phyloP scores from a whole-genome alignment of 2,113 vertebrate genomes.

The Calidris pugnax region DNA sequence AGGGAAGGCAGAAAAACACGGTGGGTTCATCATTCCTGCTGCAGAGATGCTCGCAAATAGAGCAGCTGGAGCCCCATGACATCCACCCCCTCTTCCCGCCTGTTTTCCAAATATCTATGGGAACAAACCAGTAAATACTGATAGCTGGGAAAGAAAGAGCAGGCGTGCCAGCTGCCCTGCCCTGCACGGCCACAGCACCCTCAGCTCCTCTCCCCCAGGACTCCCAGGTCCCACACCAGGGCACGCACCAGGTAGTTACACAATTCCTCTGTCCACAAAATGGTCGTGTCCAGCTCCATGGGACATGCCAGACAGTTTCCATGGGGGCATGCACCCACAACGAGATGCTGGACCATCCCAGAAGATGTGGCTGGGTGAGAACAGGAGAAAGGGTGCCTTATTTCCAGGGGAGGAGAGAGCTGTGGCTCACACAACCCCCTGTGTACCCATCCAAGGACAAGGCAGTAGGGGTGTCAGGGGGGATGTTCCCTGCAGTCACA shows the following conservation, averaged over 20 bases:
- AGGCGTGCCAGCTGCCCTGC: background rate
- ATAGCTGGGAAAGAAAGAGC: background rate
- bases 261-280: background rate
- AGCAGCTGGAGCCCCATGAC: background rate
- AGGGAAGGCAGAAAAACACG: rapidly evolving
- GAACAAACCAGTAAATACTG: background rate
- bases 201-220: background rate
- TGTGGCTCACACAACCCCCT: background rate
- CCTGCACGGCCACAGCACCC: background rate
- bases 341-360: background rate
- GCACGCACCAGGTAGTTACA: rapidly evolving
- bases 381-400: background rate
- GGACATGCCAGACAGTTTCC: background rate
- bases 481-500: background rate
- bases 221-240: rapidly evolving
- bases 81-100: rapidly evolving
- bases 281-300: background rate
- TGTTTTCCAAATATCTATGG: background rate
- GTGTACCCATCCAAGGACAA: background rate
- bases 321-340: rapidly evolving
- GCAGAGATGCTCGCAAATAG: background rate
- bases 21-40: background rate
- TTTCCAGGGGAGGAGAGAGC: background rate
- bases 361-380: background rate
- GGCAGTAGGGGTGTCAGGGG: rapidly evolving